Evolutionary conservation across 2,797 vertebrate species (phyloP).

Genomic region (Mus caroli): DNA sequence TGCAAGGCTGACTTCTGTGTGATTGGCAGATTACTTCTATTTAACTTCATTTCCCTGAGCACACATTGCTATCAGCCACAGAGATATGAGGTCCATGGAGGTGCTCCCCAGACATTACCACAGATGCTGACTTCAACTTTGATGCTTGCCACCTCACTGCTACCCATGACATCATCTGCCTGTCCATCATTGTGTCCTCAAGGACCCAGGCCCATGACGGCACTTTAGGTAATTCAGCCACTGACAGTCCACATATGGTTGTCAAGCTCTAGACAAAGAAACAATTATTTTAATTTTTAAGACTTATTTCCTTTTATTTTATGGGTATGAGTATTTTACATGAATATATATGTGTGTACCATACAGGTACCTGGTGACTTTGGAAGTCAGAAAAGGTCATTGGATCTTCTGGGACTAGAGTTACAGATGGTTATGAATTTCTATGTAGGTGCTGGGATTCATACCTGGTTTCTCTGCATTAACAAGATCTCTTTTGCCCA

Average conservation of each 20-base stretch:
- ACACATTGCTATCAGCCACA: neutral
- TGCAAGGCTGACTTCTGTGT: neutral
- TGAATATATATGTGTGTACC: neutral
- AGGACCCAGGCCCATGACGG: neutral
- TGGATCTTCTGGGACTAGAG: neutral
- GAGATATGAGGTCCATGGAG: neutral
- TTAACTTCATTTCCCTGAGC: neutral
- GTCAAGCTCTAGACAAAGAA: neutral
- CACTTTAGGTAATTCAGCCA: too few relatives aligned
- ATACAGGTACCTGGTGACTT: neutral
- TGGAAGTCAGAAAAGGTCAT: neutral
- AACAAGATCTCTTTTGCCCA: neutral
- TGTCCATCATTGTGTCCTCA: neutral
- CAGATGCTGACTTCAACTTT: neutral
- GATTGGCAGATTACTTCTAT: neutral
- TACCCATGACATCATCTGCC: neutral
- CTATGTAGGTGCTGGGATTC: neutral
- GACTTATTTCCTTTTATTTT: neutral
- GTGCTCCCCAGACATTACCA: neutral
- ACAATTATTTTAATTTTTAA: neutral
- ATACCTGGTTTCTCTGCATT: neutral
- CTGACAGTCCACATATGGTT: neutral
- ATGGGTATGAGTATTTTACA: neutral
- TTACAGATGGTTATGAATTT: neutral
- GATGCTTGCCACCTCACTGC: neutral